Base-by-base conservation (phyloP, 2,888 invertebrate genomes). In the Aromia moschata region DNA sequence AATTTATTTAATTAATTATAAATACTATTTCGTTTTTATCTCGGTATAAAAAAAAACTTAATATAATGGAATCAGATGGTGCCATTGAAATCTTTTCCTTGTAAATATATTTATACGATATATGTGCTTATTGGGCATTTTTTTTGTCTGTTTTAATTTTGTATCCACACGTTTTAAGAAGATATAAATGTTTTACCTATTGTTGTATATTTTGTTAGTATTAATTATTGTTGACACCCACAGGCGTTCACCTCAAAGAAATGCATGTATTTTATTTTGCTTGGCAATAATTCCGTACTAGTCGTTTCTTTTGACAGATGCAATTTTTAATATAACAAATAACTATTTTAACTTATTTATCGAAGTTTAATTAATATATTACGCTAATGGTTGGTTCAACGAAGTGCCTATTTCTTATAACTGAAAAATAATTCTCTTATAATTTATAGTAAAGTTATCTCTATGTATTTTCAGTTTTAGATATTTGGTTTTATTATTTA, bases 61-160 rank as follows among this genome's bases (percentile, higher is more conserved):
- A 54, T 58, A 62, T 69, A 71, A 75, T 76, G 74, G 76, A 76
- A 77, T 77, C 77, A 71, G 69, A 76, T 73, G 76, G 76, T 77
- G 77, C 77, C 77, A 77, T 77, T 73, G 61, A 69, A 65, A 65
- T 69, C 67, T 68, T 63, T 61, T 68, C 56, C n/a, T 64, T 70
- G 71, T 71, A 74, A 66, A 73, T 73, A 74, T 75, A 73, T 72
- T 71, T 70, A 68, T 72, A 70, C 31, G 60, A 68, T 72, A 70
- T 25, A 62, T 56, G 46, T 65, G 73, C 72, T 71, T 72, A 71
- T 64, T 66, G 70, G 70, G 69, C 72, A 72, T 73, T 70, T 71
- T 72, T 71, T 68, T 71, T 60, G 52, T 63, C 64, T 60, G 58
- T 63, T 70, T 71, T 71, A 65, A 65, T 65, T 66, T 58, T 65